These are phyloP conservation scores for Mobula hypostoma DNA, from an alignment of 2,113 vertebrate genomes.

Conservation along the genomic window DNA sequence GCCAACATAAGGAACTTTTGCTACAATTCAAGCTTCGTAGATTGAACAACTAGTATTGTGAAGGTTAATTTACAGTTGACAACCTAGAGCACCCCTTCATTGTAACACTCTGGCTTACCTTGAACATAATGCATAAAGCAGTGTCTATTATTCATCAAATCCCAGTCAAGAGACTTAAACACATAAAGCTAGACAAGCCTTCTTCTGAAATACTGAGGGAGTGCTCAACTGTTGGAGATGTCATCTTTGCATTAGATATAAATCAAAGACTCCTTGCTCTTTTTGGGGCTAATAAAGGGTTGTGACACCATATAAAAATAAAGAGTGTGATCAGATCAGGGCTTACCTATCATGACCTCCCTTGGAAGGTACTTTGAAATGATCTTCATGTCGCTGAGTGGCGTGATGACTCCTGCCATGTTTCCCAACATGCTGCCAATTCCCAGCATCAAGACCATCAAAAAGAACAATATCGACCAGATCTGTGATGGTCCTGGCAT, in stretches of 20 bases:
- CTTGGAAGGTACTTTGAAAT: conserved; percentile 57
- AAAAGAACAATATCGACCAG: conserved; percentile 85
- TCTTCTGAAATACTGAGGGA: too few relatives aligned
- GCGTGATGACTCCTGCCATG: conserved; percentile 76
- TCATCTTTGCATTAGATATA: too few relatives aligned
- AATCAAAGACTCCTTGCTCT: too few relatives aligned
- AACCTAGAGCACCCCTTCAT: neutral
- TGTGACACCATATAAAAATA: too few relatives aligned
- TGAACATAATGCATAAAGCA: too few relatives aligned
- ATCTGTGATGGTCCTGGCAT: conserved; percentile 80
- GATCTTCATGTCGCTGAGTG: conserved; percentile 67
- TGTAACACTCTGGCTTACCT: neutral
- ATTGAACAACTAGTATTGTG: neutral
- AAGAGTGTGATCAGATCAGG: neutral
- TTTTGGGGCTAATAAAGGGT: too few relatives aligned
- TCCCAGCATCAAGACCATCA: conserved; percentile 83
- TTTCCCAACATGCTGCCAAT: conserved; percentile 94
- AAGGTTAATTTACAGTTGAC: neutral
- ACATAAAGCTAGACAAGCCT: too few relatives aligned
- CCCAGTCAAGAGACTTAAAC: too few relatives aligned
- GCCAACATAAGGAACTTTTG: neutral
- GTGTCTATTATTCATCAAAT: too few relatives aligned
- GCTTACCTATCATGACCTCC: conserved; percentile 73
- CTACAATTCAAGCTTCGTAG: neutral
- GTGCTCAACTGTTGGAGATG: too few relatives aligned